Evolutionary conservation across 2,797 vertebrate species (phyloP), one percentile per base, ranked within the genome.

Genomic region (Perodicticus potto): DNA sequence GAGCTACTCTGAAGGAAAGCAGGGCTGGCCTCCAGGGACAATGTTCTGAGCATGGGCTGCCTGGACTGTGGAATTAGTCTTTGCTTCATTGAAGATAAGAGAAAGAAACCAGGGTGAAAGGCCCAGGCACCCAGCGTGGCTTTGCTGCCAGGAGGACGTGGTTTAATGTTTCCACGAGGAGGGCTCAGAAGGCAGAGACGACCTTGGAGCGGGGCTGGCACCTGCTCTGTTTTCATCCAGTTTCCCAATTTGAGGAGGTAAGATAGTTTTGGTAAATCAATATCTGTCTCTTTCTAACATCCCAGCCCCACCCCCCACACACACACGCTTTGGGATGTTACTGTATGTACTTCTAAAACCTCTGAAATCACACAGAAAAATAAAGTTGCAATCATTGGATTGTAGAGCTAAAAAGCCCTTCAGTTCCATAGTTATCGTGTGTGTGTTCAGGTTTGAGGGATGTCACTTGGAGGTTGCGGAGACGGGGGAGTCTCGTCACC

Each of bases 141-240:
- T 17, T 67, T 2, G 0, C 22, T 45, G 29, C 12, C 29, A 40
- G 25, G 27, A 29, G 19, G 16, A 74, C 6, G 0, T 12, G 12
- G 3, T 7, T 45, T 27, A 4, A 27, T 17, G 13, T 40, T 53
- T 17, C 20, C 61, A 63, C 37, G 2, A 34, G 12, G 29, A 40
- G 7, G 13, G 8, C n/a, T 34, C 72, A 59, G 49, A 67, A 63
- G 57, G 27, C 29, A 72, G 23, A 34, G 32, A 34, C 20, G 37
- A 93, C 27, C 7, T 0, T 0, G 19, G 16, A 40, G 34, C 8
- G 22, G 57, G 72, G 37, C 17, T 23, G 25, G 45, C 27, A 45
- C 32, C 65, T 16, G 27, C 3, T 73, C 6, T 34, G 84, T 49
- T 45, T 20, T 19, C 11, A 9, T 1, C 25, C n/a, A n/a, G 29